Evolutionary conservation across 2,113 vertebrate genomes (phyloP), one percentile per base, ranked within the genome.

Genomic region (Seriola dumerili): DNA sequence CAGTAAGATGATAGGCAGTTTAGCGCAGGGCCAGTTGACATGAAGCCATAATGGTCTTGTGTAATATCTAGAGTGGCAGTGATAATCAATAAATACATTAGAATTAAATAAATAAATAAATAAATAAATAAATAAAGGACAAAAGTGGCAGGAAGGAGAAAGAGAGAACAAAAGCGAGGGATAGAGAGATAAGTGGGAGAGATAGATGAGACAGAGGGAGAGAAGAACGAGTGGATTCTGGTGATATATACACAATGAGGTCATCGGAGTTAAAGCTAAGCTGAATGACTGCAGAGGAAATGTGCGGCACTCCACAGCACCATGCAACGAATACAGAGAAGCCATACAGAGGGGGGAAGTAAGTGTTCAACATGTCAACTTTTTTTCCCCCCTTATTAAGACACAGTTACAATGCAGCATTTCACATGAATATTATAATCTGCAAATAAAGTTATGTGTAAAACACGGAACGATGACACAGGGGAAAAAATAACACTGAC

Each of bases 1-100:
- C 72, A 2, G 81, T 83, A 89, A 89, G 85, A 92, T 88, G 83
- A 93, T 81, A 55, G 87, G 86, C 84, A 80, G 82, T 34, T 85
- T 74, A 79, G 69, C 21, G 12, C 40, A 10, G 19, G 68, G 71
- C 62, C 78, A 78, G 68, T n/a, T 89, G 85, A 91, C 89, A 81
- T 29, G 44, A 58, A 48, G 57, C 78, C 73, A 50, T 83, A 72
- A 73, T 23, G 74, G 78, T 55, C 69, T 85, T 70, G 76, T 72
- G 74, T 85, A 82, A 74, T 34, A 84, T 72, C 63, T 63, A 78
- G 50, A 65, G 66, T 8, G 57, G 46, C 38, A 67, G 62, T 5
- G 2, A 17, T 38, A 40, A 55, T 72, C 77, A 88, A 81, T 77
- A 78, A 63, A 84, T 29, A 50, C 13, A 81, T 54, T 40, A 55